A percentile compares a stretch with the other conserved stretches of the same genome.
Evolutionary conservation across 2,113 vertebrate species (phyloP).

Genomic region (Nanorana parkeri): DNA sequence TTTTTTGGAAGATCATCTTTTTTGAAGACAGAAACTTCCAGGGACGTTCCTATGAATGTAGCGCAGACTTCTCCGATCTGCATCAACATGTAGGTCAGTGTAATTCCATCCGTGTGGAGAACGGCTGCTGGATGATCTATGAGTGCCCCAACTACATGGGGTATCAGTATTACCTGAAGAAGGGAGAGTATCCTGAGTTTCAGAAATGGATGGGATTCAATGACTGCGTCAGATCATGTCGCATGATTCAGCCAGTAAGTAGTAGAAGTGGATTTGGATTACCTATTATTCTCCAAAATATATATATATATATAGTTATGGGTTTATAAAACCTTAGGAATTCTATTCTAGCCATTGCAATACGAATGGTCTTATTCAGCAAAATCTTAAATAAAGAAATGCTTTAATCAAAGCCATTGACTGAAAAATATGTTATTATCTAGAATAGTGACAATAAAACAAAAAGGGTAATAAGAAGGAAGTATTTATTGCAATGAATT

Average conservation of each 20-base stretch:
- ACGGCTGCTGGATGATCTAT: slow-evolving; percentile 56
- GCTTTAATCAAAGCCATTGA: too few relatives aligned
- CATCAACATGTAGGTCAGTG: slow-evolving; percentile 71
- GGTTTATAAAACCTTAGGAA: too few relatives aligned
- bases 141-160: slow-evolving; percentile 39
- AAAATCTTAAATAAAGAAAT: too few relatives aligned
- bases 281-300: too few relatives aligned
- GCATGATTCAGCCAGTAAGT: slow-evolving; percentile 39
- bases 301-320: too few relatives aligned
- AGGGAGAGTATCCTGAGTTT: slow-evolving; percentile 43
- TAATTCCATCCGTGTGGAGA: slow-evolving; percentile 81
- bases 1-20: slow-evolving; percentile 81
- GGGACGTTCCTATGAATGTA: slow-evolving; percentile 86
- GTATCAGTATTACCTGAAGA: slow-evolving; percentile 40
- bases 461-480: too few relatives aligned
- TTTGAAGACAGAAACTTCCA: slow-evolving; percentile 93
- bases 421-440: too few relatives aligned
- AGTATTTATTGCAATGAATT: too few relatives aligned
- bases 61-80: slow-evolving; percentile 86
- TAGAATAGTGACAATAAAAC: too few relatives aligned
- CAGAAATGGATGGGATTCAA: slow-evolving; percentile 50
- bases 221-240: slow-evolving; percentile 15
- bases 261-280: neutral
- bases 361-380: too few relatives aligned
- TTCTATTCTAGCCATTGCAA: too few relatives aligned